Percentiles rank a stretch among this genome's conserved stretches.
Conservation (phyloP, 2,888 invertebrate species). For the Eupithecia insigniata region DNA sequence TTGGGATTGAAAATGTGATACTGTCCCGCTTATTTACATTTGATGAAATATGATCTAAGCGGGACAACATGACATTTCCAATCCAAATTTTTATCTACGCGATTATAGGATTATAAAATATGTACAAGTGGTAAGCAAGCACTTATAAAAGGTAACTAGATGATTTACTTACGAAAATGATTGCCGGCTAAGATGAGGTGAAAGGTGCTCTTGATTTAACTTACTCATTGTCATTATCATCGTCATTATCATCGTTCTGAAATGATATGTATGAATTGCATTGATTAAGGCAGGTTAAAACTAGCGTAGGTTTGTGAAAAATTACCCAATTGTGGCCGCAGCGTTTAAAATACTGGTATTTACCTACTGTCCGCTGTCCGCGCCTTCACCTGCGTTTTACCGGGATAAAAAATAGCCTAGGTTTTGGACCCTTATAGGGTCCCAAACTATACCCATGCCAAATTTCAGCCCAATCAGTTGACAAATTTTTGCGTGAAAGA, state of each 20-base stretch:
- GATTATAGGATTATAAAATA: too few relatives aligned
- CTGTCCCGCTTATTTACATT: too few relatives aligned
- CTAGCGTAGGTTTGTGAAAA: too few relatives aligned
- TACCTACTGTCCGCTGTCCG: too few relatives aligned
- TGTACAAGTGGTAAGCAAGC: neutral
- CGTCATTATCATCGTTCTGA: neutral
- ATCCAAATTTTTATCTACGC: neutral
- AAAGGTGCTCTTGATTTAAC: neutral
- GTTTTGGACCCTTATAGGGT: too few relatives aligned
- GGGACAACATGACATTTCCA: neutral
- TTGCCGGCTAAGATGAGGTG: slow-evolving; percentile 1
- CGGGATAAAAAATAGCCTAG: too few relatives aligned
- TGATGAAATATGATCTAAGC: neutral
- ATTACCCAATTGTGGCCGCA: too few relatives aligned
- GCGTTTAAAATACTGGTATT: too few relatives aligned
- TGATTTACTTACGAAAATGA: slow-evolving; percentile 7
- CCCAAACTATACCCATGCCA: too few relatives aligned
- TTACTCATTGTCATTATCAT: neutral
- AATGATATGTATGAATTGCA: neutral
- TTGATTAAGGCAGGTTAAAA: neutral
- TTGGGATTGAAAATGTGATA: neutral
- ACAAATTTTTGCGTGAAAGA: too few relatives aligned
- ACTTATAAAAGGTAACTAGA: neutral
- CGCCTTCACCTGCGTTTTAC: too few relatives aligned
- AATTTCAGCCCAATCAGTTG: too few relatives aligned